A percentile compares a stretch with the other conserved stretches of the same genome.
These are phyloP conservation scores for Brachymystax lenok DNA, from an alignment of 2,797 vertebrate genomes.

Conservation along the genomic window DNA sequence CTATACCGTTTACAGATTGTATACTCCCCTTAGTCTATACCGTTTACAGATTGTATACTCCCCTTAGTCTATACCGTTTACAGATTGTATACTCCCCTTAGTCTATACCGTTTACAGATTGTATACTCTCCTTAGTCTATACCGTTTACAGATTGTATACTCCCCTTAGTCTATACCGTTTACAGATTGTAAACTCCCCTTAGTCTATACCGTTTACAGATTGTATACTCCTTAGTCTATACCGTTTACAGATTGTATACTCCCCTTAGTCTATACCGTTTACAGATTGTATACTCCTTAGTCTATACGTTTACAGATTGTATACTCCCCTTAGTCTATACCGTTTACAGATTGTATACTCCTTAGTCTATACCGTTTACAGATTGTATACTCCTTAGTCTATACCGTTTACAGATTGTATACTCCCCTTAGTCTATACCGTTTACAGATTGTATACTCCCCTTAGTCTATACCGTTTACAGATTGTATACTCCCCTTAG, in stretches of 20 bases:
- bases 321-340: conserved; percentile 3
- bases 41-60: background rate
- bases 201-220: background rate
- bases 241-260: background rate
- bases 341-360: background rate
- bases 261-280: background rate
- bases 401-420: background rate
- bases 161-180: background rate
- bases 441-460: background rate
- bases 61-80: background rate
- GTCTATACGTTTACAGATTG: background rate
- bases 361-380: background rate
- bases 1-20: background rate
- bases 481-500: background rate
- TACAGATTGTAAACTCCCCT: background rate
- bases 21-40: background rate
- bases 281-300: background rate
- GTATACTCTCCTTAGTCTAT: conserved; percentile 4
- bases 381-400: conserved; percentile 1
- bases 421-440: background rate
- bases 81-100: background rate
- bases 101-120: background rate
- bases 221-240: background rate
- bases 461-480: too few species aligned
- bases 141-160: background rate